Percentiles rank a stretch among this genome's conserved stretches.
phyloP scores from a whole-genome alignment of 2,888 invertebrate genomes.

The Beris chalybata region DNA sequence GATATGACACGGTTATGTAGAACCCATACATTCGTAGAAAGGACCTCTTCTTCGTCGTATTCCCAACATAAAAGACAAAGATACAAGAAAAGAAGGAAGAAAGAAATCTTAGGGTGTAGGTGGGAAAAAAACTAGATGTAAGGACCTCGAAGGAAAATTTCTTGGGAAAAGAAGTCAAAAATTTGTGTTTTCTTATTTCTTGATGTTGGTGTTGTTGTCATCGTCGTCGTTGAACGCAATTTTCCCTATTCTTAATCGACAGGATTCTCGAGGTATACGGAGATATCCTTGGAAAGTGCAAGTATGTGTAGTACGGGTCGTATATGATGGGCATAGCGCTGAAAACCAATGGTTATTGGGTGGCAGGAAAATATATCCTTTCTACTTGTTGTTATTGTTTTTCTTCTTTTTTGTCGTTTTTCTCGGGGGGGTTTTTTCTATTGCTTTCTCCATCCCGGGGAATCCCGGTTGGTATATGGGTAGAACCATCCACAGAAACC shows the following conservation, averaged over 20 bases:
- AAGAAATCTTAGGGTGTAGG: too few species aligned
- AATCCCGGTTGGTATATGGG: conserved; percentile 32
- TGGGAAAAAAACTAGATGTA: too few species aligned
- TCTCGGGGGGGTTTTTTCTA: conserved; percentile 29
- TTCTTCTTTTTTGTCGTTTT: conserved; percentile 29
- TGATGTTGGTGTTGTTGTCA: conserved; percentile 20
- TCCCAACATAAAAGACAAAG: conserved; percentile 6
- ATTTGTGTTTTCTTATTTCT: conserved; percentile 24
- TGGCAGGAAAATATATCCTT: conserved; percentile 33
- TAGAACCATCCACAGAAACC: conserved; percentile 49
- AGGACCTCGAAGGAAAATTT: conserved; percentile 14
- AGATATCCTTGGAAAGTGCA: conserved; percentile 18
- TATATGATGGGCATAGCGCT: conserved; percentile 6
- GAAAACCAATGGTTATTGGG: conserved; percentile 34
- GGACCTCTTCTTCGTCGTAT: conserved; percentile 16
- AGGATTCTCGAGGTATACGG: conserved; percentile 17
- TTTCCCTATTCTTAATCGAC: conserved; percentile 28
- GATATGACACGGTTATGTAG: conserved; percentile 28
- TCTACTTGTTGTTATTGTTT: conserved; percentile 11
- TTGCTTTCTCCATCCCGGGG: neutral
- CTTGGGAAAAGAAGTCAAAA: conserved; percentile 21
- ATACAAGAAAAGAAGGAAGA: conserved; percentile 1
- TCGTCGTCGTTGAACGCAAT: conserved; percentile 10
- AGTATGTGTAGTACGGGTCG: neutral
- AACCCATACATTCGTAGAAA: conserved; percentile 25